phyloP scores from a whole-genome alignment of 2,888 invertebrate genomes.

The Cynaeus angustus region DNA sequence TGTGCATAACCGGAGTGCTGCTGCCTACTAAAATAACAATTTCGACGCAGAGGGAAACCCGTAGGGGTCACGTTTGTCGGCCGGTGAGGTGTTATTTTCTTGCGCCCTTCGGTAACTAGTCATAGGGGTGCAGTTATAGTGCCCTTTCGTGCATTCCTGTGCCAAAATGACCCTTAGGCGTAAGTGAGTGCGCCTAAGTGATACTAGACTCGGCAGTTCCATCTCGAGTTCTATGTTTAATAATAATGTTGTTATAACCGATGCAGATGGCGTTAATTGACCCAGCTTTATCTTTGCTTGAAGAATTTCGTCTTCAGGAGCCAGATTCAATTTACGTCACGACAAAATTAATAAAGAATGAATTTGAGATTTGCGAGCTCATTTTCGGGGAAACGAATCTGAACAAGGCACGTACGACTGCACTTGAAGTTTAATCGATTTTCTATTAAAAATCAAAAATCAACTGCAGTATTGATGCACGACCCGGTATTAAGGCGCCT shows the following conservation, averaged over 20 bases:
- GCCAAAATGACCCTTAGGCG: constrained; percentile 53
- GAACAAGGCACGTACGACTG: not conserved
- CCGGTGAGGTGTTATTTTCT: constrained; percentile 55
- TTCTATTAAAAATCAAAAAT: constrained; percentile 4
- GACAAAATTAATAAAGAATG: not conserved
- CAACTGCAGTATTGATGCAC: too few species aligned
- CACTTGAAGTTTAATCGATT: constrained; percentile 1
- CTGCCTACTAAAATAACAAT: constrained; percentile 49
- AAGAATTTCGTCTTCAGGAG: constrained; percentile 10
- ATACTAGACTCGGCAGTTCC: constrained; percentile 37
- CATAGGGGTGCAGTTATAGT: constrained; percentile 56
- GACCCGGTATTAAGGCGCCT: too few species aligned
- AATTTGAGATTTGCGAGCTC: constrained; percentile 8
- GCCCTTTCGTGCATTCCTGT: constrained; percentile 51
- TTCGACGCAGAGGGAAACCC: constrained; percentile 36
- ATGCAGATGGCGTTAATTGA: constrained; percentile 50
- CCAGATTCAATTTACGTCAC: constrained; percentile 21
- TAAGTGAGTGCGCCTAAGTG: constrained; percentile 54
- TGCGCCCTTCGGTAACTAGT: constrained; percentile 54
- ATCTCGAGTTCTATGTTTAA: constrained; percentile 37
- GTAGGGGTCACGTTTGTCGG: constrained; percentile 43
- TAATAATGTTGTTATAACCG: constrained; percentile 48
- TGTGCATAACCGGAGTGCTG: constrained; percentile 39
- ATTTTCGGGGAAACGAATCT: not conserved
- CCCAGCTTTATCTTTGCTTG: constrained; percentile 14